These are phyloP conservation scores for Abscondita cerata DNA, from an alignment of 2,888 invertebrate species.

Conservation along the genomic window DNA sequence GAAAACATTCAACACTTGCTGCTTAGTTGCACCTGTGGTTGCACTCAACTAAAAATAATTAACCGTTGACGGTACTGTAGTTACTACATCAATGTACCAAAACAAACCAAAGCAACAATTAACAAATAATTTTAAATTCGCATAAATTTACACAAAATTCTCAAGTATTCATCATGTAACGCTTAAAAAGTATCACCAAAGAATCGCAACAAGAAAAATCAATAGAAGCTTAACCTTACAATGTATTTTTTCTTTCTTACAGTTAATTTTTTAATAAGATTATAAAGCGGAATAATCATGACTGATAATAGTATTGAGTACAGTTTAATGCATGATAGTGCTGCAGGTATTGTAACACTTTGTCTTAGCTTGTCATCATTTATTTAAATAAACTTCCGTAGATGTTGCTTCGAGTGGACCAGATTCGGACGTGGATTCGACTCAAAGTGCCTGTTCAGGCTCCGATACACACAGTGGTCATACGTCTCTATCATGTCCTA, in stretches of 20 bases:
- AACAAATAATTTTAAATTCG: too few relatives aligned
- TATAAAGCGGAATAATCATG: conserved; percentile 14
- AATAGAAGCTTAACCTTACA: not conserved
- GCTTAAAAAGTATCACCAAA: too few relatives aligned
- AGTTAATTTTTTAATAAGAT: conserved; percentile 2
- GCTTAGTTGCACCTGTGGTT: too few relatives aligned
- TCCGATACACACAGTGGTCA: conserved; percentile 57
- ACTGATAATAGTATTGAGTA: conserved; percentile 26
- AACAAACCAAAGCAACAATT: too few relatives aligned
- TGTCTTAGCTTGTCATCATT: not conserved
- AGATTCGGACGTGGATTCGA: conserved; percentile 57
- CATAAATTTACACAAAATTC: too few relatives aligned
- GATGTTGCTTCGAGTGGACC: conserved; percentile 37
- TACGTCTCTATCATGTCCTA: conserved; percentile 54
- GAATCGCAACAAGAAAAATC: not conserved
- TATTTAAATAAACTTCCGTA: too few relatives aligned
- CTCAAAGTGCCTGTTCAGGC: conserved; percentile 55
- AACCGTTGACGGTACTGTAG: too few relatives aligned
- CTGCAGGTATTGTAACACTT: conserved; percentile 23
- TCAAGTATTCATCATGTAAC: too few relatives aligned
- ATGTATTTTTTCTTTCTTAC: not conserved
- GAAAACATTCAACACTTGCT: too few relatives aligned
- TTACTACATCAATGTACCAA: too few relatives aligned
- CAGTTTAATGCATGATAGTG: conserved; percentile 20
- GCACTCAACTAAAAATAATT: too few relatives aligned